These are phyloP conservation scores for Drosophila borealis DNA, from an alignment of 2,888 invertebrate genomes.

Conservation along the genomic window DNA sequence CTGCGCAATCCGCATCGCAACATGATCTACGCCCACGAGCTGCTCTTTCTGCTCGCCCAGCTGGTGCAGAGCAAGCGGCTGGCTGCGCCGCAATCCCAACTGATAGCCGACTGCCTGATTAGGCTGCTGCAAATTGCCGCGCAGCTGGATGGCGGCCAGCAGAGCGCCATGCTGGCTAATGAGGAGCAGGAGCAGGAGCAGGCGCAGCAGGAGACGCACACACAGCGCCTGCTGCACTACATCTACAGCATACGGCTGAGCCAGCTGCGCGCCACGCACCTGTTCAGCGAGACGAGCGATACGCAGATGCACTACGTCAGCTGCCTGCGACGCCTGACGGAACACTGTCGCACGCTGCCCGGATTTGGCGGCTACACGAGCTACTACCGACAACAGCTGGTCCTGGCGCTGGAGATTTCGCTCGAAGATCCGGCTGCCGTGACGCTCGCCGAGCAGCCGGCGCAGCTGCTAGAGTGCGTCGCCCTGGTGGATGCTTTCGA, in stretches of 20 bases:
- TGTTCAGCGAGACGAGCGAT: constrained; percentile 65
- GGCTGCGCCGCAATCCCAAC: constrained; percentile 60
- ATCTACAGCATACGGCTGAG: constrained; percentile 80
- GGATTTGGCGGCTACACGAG: constrained; percentile 67
- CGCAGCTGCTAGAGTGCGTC: constrained; percentile 69
- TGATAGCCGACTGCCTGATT: constrained; percentile 71
- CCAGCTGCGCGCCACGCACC: constrained; percentile 68
- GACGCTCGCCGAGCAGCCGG: constrained; percentile 10
- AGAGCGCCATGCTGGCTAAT: background rate
- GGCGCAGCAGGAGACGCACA: constrained; percentile 47
- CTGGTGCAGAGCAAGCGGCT: constrained; percentile 62
- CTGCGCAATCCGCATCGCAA: constrained; percentile 76
- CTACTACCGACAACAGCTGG: constrained; percentile 81
- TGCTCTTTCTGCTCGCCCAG: constrained; percentile 74
- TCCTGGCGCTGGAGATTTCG: constrained; percentile 76
- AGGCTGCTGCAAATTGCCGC: constrained; percentile 62
- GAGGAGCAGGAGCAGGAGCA: constrained; percentile 35
- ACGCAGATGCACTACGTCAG: constrained; percentile 73
- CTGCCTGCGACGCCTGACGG: constrained; percentile 74
- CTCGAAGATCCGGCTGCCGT: constrained; percentile 20
- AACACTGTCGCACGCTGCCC: constrained; percentile 64
- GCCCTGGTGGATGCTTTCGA: constrained; percentile 76
- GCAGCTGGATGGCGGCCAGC: constrained; percentile 44
- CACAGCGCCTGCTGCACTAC: constrained; percentile 78
- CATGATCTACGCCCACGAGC: constrained; percentile 80